Evolutionary conservation across 2,888 invertebrate species (phyloP), one percentile per base, ranked within the genome.

Genomic region (Pyrrhia umbra): DNA sequence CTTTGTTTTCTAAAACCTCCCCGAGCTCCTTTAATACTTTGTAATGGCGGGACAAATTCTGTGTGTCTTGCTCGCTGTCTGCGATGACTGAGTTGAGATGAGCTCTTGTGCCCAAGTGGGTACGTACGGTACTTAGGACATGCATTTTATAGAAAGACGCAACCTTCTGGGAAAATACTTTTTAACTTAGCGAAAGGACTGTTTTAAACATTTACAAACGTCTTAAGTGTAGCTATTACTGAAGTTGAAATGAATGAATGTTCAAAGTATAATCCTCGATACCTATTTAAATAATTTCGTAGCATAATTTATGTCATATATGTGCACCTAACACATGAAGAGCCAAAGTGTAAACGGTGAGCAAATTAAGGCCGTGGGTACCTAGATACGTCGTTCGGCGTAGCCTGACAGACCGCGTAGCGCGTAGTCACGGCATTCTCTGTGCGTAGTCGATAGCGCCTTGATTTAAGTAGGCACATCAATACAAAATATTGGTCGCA

Each of bases 1-100:
- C 90, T 92, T 92, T 92, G 92, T 92, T 92, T 89, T 89, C 81
- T 87, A 88, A 89, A 90, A 88, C 85, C 88, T 82, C 83, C 81
- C 81, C 75, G 84, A 86, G 90, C 89, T 87, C 87, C 89, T 91
- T 89, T 92, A 90, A 91, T 91, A 90, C 87, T 91, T 90, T 91
- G 89, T 90, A 88, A 89, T 90, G 87, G 88, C 83, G 88, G 85
- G 82, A 89, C 88, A 88, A 87, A 88, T 88, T 88, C 87, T 87
- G 82, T 87, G 85, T 85, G 85, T 85, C 83, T 86, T 84, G 83
- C 75, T 79, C 80, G 79, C 81, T 79, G 85, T 81, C 83, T 82
- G 81, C 81, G 84, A 85, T 79, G 83, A 84, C 81, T 79, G 75
- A 76, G 79, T 73, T 68, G 81, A 80, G 77, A 80, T 78, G 81